Conservation (phyloP, 2,888 invertebrate genomes). For the Hemithea aestivaria region DNA sequence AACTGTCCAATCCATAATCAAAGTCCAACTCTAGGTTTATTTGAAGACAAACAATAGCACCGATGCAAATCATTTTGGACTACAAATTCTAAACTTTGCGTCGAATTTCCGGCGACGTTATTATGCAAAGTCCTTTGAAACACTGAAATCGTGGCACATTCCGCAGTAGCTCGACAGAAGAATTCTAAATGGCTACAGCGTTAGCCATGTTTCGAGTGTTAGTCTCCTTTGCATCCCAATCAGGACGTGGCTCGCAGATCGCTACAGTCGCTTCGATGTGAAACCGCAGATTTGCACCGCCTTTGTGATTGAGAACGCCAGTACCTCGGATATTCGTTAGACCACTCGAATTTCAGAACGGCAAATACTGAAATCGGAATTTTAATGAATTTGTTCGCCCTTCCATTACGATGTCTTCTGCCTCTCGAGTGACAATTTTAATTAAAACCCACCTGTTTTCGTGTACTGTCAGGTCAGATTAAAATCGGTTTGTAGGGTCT, state of each 20-base stretch:
- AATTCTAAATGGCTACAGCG: conserved; percentile 27
- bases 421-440: conserved; percentile 5
- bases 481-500: too few relatives aligned
- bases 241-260: conserved; percentile 25
- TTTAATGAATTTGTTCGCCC: conserved; percentile 12
- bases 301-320: conserved; percentile 7
- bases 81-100: too few relatives aligned
- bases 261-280: conserved; percentile 18
- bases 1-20: too few relatives aligned
- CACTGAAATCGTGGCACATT: conserved; percentile 34
- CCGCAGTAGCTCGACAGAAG: conserved; percentile 13
- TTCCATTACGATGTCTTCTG: neutral
- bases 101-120: conserved; percentile 32
- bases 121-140: conserved; percentile 33
- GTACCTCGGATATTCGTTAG: conserved; percentile 13
- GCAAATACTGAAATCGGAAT: conserved; percentile 10
- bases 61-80: too few relatives aligned
- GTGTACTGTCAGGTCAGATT: neutral
- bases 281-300: conserved; percentile 16
- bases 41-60: too few relatives aligned
- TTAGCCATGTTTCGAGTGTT: conserved; percentile 6
- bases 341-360: conserved; percentile 2
- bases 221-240: conserved; percentile 17
- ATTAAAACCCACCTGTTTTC: conserved; percentile 4
- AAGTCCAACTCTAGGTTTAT: too few relatives aligned